Percentiles rank a stretch among this genome's conserved stretches.
phyloP scores from a whole-genome alignment of 1,140 invertebrate species.

The Gryllus bimaculatus region DNA sequence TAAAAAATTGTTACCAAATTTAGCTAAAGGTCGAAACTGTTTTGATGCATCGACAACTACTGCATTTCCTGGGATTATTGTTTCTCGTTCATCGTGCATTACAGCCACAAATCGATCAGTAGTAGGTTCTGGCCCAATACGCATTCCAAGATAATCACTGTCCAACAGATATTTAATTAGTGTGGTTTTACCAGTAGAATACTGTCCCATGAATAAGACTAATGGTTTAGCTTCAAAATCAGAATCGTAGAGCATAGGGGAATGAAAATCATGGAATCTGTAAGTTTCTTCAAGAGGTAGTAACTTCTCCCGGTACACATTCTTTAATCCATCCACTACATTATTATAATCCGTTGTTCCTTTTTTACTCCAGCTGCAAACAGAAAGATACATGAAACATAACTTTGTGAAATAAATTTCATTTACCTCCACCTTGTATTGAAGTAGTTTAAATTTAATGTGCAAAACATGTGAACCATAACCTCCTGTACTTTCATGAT shows the following conservation, averaged over 20 bases:
- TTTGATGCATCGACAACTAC: constrained; percentile 95
- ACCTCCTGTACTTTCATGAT: background rate
- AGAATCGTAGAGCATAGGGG: constrained; percentile 87
- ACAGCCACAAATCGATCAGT: constrained; percentile 97
- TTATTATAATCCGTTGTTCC: constrained; percentile 49
- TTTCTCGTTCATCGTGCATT: constrained; percentile 87
- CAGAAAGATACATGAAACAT: background rate
- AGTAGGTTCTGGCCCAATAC: constrained; percentile 93
- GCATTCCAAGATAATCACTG: constrained; percentile 87
- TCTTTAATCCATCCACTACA: constrained; percentile 81
- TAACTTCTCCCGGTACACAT: constrained; percentile 83
- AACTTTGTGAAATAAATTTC: background rate
- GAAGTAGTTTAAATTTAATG: background rate
- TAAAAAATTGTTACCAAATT: constrained; percentile 96
- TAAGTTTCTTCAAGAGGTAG: constrained; percentile 87
- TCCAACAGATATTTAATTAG: constrained; percentile 95
- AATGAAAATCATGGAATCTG: constrained; percentile 96
- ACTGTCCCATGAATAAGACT: constrained; percentile 95
- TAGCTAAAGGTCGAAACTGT: constrained; percentile 88
- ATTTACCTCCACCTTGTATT: background rate
- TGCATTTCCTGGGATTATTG: constrained; percentile 96
- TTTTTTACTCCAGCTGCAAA: background rate
- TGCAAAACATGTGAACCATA: background rate
- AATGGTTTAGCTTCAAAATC: constrained; percentile 99
- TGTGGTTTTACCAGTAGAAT: constrained; percentile 98